Conservation (phyloP, 2,888 invertebrate genomes). For the Epirrhoe tristata region DNA sequence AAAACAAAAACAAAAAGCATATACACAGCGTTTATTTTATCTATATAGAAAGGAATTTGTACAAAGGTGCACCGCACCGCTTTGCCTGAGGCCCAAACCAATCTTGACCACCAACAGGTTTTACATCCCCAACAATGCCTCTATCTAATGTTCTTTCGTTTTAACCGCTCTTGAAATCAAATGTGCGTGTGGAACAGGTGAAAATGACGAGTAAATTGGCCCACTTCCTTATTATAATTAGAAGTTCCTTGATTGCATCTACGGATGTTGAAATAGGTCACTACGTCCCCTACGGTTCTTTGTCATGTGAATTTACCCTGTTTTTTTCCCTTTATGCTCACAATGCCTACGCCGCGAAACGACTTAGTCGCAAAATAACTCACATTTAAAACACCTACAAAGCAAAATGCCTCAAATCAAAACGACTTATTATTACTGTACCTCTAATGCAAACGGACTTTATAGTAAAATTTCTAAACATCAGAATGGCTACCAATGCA, state of each 20-base stretch:
- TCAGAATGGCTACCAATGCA: too few relatives aligned
- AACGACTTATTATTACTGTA: too few relatives aligned
- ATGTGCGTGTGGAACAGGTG: constrained; percentile 59
- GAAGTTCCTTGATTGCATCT: constrained; percentile 44
- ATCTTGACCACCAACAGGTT: constrained; percentile 35
- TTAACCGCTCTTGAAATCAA: constrained; percentile 70
- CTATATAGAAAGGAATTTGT: constrained; percentile 3
- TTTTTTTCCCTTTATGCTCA: too few relatives aligned
- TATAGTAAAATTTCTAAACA: too few relatives aligned
- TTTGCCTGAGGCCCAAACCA: constrained; percentile 6
- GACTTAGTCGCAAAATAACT: too few relatives aligned
- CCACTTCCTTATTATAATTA: constrained; percentile 66
- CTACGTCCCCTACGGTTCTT: constrained; percentile 16
- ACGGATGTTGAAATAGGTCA: constrained; percentile 42
- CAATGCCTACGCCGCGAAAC: too few relatives aligned
- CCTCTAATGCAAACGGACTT: too few relatives aligned
- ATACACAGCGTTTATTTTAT: not conserved
- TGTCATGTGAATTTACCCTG: not conserved
- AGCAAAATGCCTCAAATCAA: too few relatives aligned
- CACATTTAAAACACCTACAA: too few relatives aligned
- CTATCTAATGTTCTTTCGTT: constrained; percentile 42
- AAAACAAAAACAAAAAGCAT: not conserved
- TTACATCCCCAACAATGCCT: constrained; percentile 29
- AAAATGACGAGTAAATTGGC: constrained; percentile 56
- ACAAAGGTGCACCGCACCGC: constrained; percentile 5